Evolutionary conservation across 2,113 vertebrate genomes (phyloP).

Genomic region (Hucho hucho): DNA sequence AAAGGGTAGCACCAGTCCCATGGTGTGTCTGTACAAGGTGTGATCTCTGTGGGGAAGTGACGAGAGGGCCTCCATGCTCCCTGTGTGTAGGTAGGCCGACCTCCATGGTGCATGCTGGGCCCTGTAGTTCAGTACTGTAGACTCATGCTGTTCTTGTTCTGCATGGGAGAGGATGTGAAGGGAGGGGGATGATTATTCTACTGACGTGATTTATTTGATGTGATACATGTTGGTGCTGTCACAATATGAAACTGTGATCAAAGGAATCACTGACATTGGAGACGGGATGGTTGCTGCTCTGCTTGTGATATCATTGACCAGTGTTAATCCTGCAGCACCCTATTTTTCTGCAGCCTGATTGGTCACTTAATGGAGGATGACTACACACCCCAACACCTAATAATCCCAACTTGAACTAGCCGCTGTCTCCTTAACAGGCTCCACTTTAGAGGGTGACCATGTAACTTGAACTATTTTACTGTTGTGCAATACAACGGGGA

Average conservation of each 20-base stretch:
- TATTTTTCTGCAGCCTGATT: constrained; percentile 49
- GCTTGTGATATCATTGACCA: constrained; percentile 54
- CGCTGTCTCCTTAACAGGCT: constrained; percentile 52
- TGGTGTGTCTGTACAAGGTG: constrained; percentile 60
- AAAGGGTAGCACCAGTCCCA: constrained; percentile 46
- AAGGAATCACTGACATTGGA: constrained; percentile 65
- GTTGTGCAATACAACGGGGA: constrained; percentile 70
- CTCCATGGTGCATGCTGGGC: constrained; percentile 39
- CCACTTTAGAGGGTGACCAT: constrained; percentile 55
- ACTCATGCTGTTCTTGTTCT: constrained; percentile 24
- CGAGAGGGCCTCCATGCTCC: constrained; percentile 36
- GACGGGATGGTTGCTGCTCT: constrained; percentile 48
- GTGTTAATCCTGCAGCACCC: constrained; percentile 39
- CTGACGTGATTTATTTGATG: constrained; percentile 67
- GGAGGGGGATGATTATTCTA: constrained; percentile 52
- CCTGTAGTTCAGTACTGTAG: constrained; percentile 35
- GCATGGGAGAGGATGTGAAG: constrained; percentile 35
- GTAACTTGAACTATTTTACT: constrained; percentile 60
- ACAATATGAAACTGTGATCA: constrained; percentile 71
- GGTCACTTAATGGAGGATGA: constrained; percentile 45
- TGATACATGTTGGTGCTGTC: constrained; percentile 64
- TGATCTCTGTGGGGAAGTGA: constrained; percentile 53
- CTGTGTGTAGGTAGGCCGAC: constrained; percentile 33
- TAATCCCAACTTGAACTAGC: constrained; percentile 50
- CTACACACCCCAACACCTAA: constrained; percentile 34